Evolutionary conservation across 2,113 vertebrate species (phyloP), one percentile per base, ranked within the genome.

Genomic region (Anser brachyrhynchus): DNA sequence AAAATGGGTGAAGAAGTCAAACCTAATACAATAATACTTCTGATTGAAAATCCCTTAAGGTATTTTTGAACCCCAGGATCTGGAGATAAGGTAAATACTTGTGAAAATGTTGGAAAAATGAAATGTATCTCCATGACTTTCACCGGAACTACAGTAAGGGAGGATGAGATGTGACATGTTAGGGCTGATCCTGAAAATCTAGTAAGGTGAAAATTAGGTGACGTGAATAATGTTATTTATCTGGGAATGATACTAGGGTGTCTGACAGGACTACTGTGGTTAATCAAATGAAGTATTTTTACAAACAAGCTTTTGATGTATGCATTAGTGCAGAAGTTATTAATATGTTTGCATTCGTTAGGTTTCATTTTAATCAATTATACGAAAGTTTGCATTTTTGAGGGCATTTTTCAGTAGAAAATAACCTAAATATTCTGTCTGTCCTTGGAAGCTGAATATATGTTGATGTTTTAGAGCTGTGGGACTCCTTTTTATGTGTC

Each of bases 1-100:
- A 74, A 80, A 58, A 85, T 86, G 74, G 75, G 79, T 81, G 57
- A 95, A 83, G 21, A 74, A 58, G n/a, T 78, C 70, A 95, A 89
- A 19, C 25, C 29, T 62, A 82, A 19, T 51, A 65, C 39, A 81
- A 15, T 90, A 87, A 65, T 87, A 92, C 37, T 87, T 78, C 54
- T 79, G 52, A 73, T 2, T 84, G 65, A 89, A 89, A 84, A 31
- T 33, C 19, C 19, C 31, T 41, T 57, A 21, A 75, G 49, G 57
- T 72, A 64, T 46, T 86, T 94, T 85, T 86, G 59, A 93, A 80
- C 10, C 4, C 18, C 16, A 78, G 80, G 23, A 65, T 61, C 59
- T 35, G 16, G 10, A 69, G 8, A 71, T 15, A 37, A 10, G 33
- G 35, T 54, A 88, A 80, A 81, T 61, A 28, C 12, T 44, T 62